phyloP scores from a whole-genome alignment of 2,113 vertebrate genomes.

The Siphamia tubifer region DNA sequence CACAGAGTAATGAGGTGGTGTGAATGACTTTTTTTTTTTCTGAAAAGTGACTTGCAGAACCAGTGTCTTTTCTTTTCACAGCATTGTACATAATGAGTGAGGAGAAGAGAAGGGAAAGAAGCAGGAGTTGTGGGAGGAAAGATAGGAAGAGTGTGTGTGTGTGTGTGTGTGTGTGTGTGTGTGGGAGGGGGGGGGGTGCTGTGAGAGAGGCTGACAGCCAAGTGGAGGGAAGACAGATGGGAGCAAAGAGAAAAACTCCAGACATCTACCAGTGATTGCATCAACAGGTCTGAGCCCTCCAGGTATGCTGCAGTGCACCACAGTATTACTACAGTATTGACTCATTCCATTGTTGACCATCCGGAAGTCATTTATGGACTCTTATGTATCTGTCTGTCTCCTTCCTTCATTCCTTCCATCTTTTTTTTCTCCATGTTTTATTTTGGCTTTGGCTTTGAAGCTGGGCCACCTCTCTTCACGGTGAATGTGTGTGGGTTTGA shows the following conservation, averaged over 20 bases:
- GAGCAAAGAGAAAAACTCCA: slow-evolving; percentile 52
- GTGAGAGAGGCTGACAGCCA: slow-evolving; percentile 51
- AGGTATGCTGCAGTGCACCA: slow-evolving; percentile 67
- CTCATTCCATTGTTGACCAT: slow-evolving; percentile 40
- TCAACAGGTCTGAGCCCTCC: slow-evolving; percentile 67
- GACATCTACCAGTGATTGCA: slow-evolving; percentile 57
- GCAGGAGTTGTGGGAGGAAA: slow-evolving; percentile 54
- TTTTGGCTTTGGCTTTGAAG: slow-evolving; percentile 7
- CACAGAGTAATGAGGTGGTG: slow-evolving; percentile 12
- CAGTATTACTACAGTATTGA: slow-evolving; percentile 48
- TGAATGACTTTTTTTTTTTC: slow-evolving; percentile 7
- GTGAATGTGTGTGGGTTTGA: not conserved
- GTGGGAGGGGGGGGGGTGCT: slow-evolving; percentile 31
- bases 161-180: no score
- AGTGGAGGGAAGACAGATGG: slow-evolving; percentile 59
- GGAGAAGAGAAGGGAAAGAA: not conserved
- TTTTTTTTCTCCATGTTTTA: not conserved
- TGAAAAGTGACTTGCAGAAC: slow-evolving; percentile 32
- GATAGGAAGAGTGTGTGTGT: no score
- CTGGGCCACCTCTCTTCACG: not conserved
- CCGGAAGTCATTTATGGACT: slow-evolving; percentile 21
- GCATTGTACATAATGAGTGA: slow-evolving; percentile 24
- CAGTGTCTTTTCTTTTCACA: slow-evolving; percentile 13
- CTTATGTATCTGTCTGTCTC: slow-evolving; percentile 4
- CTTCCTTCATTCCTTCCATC: not conserved